A percentile compares a stretch with the other conserved stretches of the same genome.
These are phyloP conservation scores for Aphelocoma californica DNA, from an alignment of 2,797 vertebrate genomes.

Conservation along the genomic window DNA sequence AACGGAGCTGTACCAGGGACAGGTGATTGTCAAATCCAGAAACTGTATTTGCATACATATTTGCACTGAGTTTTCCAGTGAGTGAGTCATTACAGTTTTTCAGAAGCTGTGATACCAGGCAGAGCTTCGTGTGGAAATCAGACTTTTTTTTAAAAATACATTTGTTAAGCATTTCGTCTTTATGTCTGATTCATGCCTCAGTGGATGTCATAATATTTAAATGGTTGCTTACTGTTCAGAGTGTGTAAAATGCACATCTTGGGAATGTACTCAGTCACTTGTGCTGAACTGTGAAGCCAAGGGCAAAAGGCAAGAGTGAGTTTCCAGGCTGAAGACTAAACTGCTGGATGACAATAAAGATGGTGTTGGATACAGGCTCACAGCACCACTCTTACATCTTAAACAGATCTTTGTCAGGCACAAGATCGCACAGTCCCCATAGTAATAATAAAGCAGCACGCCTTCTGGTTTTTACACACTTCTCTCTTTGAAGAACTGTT, in stretches of 20 bases:
- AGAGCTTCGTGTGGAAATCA: background rate
- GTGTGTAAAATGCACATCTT: background rate
- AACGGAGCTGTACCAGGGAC: background rate
- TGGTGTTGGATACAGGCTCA: background rate
- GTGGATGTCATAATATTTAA: constrained; percentile 32
- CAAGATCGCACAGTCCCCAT: background rate
- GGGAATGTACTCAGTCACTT: background rate
- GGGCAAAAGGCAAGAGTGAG: background rate
- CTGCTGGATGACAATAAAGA: background rate
- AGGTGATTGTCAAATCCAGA: background rate
- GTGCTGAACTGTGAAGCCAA: constrained; percentile 11
- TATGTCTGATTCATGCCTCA: background rate
- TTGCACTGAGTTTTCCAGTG: background rate
- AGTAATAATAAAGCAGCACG: constrained; percentile 3
- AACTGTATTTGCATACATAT: background rate
- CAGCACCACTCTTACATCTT: background rate
- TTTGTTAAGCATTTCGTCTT: constrained; percentile 27
- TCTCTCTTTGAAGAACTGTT: constrained; percentile 3
- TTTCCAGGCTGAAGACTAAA: background rate
- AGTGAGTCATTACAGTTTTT: background rate
- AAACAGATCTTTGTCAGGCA: constrained; percentile 30
- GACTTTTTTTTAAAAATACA: background rate
- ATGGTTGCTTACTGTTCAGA: background rate
- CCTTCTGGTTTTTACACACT: background rate
- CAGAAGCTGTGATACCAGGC: background rate